phyloP scores from a whole-genome alignment of 1,140 invertebrate genomes.

The Polypedilum pembai region DNA sequence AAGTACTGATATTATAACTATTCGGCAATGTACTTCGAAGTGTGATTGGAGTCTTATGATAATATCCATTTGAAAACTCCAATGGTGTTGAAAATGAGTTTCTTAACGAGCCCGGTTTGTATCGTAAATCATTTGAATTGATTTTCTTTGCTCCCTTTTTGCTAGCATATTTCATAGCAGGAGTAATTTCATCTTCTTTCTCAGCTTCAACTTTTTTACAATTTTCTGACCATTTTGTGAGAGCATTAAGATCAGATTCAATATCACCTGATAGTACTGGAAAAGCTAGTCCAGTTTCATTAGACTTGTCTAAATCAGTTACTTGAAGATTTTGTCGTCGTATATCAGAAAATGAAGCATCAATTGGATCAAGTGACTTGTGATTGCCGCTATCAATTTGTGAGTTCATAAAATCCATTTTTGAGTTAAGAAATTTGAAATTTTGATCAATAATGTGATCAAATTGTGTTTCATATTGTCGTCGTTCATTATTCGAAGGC shows the following conservation, averaged over 20 bases:
- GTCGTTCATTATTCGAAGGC: not conserved
- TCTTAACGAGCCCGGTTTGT: not conserved
- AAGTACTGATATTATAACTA: not conserved
- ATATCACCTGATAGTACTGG: conserved; percentile 6
- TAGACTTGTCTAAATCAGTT: conserved; percentile 30
- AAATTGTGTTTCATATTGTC: not conserved
- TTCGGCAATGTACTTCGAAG: not conserved
- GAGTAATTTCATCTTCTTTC: not conserved
- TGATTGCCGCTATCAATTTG: not conserved
- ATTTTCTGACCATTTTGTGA: conserved; percentile 14
- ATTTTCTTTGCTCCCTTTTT: not conserved
- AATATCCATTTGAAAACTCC: conserved; percentile 28
- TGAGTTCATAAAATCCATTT: not conserved
- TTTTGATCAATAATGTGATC: conserved; percentile 16
- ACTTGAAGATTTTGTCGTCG: not conserved
- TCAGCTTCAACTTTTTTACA: not conserved
- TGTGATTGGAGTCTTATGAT: not conserved
- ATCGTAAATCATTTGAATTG: conserved; percentile 9
- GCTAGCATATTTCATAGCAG: not conserved
- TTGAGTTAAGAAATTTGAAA: not conserved
- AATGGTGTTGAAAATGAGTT: conserved; percentile 26
- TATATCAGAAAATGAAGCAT: not conserved
- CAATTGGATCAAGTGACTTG: not conserved
- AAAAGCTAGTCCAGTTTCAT: not conserved
- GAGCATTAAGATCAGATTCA: not conserved